Evolutionary conservation across 2,888 invertebrate genomes (phyloP), one percentile per base, ranked within the genome.

Genomic region (Aleiodes alternator): DNA sequence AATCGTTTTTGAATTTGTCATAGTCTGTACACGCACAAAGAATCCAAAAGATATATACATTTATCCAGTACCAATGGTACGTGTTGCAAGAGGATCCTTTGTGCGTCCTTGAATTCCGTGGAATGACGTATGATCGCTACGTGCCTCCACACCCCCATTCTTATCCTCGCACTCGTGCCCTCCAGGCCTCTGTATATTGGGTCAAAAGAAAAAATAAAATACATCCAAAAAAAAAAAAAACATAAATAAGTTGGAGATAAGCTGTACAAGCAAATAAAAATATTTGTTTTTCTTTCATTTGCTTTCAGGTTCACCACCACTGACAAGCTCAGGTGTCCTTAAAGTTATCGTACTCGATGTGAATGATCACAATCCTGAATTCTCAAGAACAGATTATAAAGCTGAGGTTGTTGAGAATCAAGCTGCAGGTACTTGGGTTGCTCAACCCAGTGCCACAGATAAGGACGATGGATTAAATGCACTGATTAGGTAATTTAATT

Each of bases 321-420:
- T 98, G 74, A 97, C 97, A 2, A 98, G 98, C 68, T 96, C 97
- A 4, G 98, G 98, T 53, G 95, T 96, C 68, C 95, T 98, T 1
- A 93, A 94, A 84, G 94, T 98, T 76, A 92, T 96, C 72, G 97
- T 98, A 9, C 95, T 97, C 90, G 98, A 98, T 89, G 95, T 97
- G 75, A 98, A 98, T 89, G 98, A 98, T 88, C 97, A 98, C 88
- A 94, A 94, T 81, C 98, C 98, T 0, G 94, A 95, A 83, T 98
- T 98, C 89, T 94, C 94, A 83, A 92, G 95, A 72, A 95, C 95
- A 86, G 94, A 94, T 73, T 97, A 97, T 87, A 93, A 93, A 81
- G 94, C 95, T 0, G 92, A 90, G 68, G 94, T 98, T 0, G 91
- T 93, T 80, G 98, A 98, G 91, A 98, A 98, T 89, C 90, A 94